Base-by-base conservation (phyloP, 1,140 invertebrate species). In the Latrodectus geometricus region DNA sequence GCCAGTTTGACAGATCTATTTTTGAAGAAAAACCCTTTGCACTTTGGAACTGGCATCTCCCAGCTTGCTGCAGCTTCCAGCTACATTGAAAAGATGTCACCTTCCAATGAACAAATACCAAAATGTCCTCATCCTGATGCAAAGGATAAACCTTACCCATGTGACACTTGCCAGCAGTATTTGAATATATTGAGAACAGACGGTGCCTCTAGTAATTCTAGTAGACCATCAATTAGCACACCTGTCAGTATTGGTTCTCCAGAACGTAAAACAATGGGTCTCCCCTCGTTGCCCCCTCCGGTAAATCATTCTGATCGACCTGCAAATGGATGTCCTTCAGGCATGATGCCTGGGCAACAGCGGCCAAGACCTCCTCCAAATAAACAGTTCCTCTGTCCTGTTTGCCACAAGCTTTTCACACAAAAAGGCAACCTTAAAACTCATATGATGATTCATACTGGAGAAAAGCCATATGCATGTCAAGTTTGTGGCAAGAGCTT, bases 361-460 rank as follows among this genome's bases (percentile, higher is more conserved):
- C 61, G 88, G 9, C 88, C 76, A 35, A 88, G 88, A 83, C 86
- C 69, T 15, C 80, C 83, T 66, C 80, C 88, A n/a, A 89, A 82
- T n/a, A 89, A 89, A 85, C 88, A 88, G 74, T 90, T 90, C 80
- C 88, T 89, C 23, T 90, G 89, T 77, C 89, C 88, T 50, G 88
- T 90, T 54, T 90, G 89, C 74, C 87, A 89, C 74, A 89, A 88
- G 80, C 85, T 80, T 56, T 90, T 90, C 61, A 90, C 89, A 21
- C 89, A 90, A 80, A 90, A 90, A 88, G 89, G 89, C 79, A 91
- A 90, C 77, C 88, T 91, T 0, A 97, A 90, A 20, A 90, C 90
- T 12, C 93, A 94, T 89, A 91, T 92, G 89, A 90, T 93, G 87
- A 94, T 94, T 86, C 93, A 94, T 90, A 91, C 92, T 4, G 93